Evolutionary conservation across 2,113 vertebrate genomes (phyloP), one percentile per base, ranked within the genome.

Genomic region (Mirza zaza): DNA sequence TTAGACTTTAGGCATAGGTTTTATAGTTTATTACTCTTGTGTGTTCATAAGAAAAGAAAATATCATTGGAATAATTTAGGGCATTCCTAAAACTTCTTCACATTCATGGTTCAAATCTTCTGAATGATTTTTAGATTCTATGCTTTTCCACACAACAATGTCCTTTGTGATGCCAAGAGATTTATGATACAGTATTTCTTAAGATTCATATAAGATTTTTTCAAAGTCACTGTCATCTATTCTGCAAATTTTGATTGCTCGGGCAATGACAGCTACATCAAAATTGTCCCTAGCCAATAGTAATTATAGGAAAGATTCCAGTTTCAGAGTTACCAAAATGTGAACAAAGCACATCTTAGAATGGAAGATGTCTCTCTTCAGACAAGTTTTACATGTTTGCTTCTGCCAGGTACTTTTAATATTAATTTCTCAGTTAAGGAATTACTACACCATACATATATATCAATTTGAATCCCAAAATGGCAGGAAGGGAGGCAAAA

Each of bases 381-480:
- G 59, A 83, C 50, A 92, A 29, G 45, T 73, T 90, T 79, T 63
- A n/a, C 63, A 42, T 88, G 25, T 90, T 89, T 77, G 17, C 32
- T 91, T 80, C 65, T 90, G 13, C 36, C 48, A 93, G 10, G 18
- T 50, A 87, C 14, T 73, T 73, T 82, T 87, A 42, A 83, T 91
- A 63, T 76, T 70, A 76, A 76, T 52, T 75, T 94, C 50, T 82
- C 76, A 87, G 39, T 77, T 75, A 39, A 70, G 45, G 27, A 68
- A 91, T 50, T 68, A 34, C 34, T 61, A 61, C 5, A 61, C 12
- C 25, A 36, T 87, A 13, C 7, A 67, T 45, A 39, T 45, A 82
- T 70, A 77, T 52, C 65, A 94, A 85, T 73, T 36, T 91, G 71
- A 96, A 80, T 39, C 48, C 14, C 39, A 91, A 97, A 80, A 32